Conservation (phyloP, 2,797 vertebrate genomes). For the Calcarius lapponicus region DNA sequence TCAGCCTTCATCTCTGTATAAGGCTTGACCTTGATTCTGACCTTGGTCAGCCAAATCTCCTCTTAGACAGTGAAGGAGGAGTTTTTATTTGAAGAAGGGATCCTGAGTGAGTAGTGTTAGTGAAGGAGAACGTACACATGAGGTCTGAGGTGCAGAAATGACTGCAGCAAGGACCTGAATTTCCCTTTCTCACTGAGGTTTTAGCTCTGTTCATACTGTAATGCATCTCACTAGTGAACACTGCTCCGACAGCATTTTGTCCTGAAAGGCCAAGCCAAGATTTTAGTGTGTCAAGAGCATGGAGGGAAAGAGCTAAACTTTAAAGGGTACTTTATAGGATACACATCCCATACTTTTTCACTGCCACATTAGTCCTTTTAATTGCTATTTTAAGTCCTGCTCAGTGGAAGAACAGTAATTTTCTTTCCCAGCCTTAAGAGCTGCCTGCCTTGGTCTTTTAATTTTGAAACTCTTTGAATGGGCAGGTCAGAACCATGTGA, state of each 20-base stretch:
- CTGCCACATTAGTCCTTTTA: neutral
- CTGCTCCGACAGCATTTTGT: neutral
- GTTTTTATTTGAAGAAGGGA: neutral
- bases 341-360: neutral
- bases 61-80: neutral
- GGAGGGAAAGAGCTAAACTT: neutral
- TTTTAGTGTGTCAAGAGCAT: neutral
- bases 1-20: slow-evolving; percentile 29
- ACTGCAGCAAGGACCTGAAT: neutral
- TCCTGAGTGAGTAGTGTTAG: neutral
- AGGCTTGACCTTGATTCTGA: neutral
- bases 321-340: neutral
- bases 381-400: neutral
- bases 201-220: neutral
- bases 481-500: neutral
- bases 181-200: neutral
- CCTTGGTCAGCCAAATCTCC: neutral
- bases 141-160: neutral
- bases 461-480: neutral
- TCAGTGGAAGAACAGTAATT: neutral
- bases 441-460: neutral
- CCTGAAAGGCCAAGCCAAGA: neutral
- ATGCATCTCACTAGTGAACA: neutral
- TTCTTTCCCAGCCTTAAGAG: neutral
- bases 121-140: neutral